These are phyloP conservation scores for Uloborus plumipes DNA, from an alignment of 2,888 invertebrate genomes.

Conservation along the genomic window DNA sequence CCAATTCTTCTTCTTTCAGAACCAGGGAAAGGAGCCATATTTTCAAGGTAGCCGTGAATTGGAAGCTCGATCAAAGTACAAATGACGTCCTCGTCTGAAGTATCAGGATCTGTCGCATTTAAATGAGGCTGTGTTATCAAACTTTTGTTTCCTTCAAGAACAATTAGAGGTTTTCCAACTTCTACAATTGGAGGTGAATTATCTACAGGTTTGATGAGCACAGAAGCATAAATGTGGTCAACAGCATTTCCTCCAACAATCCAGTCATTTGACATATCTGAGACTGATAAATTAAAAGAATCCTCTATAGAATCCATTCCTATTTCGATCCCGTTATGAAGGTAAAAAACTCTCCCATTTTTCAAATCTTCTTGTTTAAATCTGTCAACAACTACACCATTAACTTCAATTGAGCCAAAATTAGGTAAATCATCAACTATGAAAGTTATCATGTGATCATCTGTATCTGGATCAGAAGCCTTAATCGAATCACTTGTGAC, in stretches of 20 bases:
- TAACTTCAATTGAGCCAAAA: conserved; percentile 68
- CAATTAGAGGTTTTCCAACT: conserved; percentile 67
- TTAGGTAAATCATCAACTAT: conserved; percentile 68
- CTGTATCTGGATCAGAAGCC: conserved; percentile 69
- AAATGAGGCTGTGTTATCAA: conserved; percentile 69
- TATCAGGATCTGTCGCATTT: conserved; percentile 70
- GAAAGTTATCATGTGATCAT: conserved; percentile 69
- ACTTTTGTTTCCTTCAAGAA: conserved; percentile 69
- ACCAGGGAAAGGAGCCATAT: conserved; percentile 70
- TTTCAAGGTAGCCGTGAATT: conserved; percentile 70
- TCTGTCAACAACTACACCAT: conserved; percentile 67
- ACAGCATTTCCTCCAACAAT: conserved; percentile 68
- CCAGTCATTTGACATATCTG: conserved; percentile 68
- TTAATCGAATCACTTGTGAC: conserved; percentile 68
- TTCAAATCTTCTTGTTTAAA: conserved; percentile 70
- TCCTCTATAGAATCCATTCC: conserved; percentile 68
- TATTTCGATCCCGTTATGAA: conserved; percentile 70
- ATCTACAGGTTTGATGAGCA: conserved; percentile 70
- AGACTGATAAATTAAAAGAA: conserved; percentile 69
- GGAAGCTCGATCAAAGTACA: conserved; percentile 70
- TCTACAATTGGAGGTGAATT: conserved; percentile 69
- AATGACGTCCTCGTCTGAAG: conserved; percentile 69
- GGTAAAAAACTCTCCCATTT: conserved; percentile 68
- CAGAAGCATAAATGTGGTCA: conserved; percentile 68
- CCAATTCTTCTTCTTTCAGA: conserved; percentile 70